Evolutionary conservation across 2,888 invertebrate species (phyloP).

Genomic region (Sphinx pinastri): DNA sequence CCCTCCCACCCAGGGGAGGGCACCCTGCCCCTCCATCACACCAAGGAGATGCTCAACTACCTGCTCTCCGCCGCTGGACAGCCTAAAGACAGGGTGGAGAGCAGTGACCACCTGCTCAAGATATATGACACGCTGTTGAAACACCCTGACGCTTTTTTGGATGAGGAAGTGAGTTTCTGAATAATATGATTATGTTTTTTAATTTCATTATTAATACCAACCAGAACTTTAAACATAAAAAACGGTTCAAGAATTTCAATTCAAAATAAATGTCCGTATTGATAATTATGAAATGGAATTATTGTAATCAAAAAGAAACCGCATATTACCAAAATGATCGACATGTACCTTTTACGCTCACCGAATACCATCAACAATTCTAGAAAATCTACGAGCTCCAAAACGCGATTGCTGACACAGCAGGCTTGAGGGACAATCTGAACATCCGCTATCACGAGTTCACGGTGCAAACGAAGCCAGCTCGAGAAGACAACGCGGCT

Average conservation of each 20-base stretch:
- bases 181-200: neutral
- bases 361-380: slow-evolving; percentile 25
- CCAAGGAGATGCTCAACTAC: slow-evolving; percentile 84
- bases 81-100: slow-evolving; percentile 71
- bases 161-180: slow-evolving; percentile 86
- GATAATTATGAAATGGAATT: too few relatives aligned
- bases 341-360: too few relatives aligned
- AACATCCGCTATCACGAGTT: slow-evolving; percentile 64
- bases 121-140: slow-evolving; percentile 72
- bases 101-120: slow-evolving; percentile 87
- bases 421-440: slow-evolving; percentile 62
- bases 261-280: too few relatives aligned
- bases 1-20: slow-evolving; percentile 86
- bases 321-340: too few relatives aligned
- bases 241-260: too few relatives aligned
- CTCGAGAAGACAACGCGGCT: slow-evolving; percentile 61
- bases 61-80: slow-evolving; percentile 65
- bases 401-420: slow-evolving; percentile 66
- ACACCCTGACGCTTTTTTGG: slow-evolving; percentile 86
- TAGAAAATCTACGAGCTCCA: slow-evolving; percentile 79
- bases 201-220: too few relatives aligned
- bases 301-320: too few relatives aligned
- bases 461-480: slow-evolving; percentile 59
- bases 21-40: slow-evolving; percentile 83
- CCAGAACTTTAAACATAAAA: too few relatives aligned